Conservation (phyloP, 2,797 vertebrate species). For the Melanotaenia parkinsoni region DNA sequence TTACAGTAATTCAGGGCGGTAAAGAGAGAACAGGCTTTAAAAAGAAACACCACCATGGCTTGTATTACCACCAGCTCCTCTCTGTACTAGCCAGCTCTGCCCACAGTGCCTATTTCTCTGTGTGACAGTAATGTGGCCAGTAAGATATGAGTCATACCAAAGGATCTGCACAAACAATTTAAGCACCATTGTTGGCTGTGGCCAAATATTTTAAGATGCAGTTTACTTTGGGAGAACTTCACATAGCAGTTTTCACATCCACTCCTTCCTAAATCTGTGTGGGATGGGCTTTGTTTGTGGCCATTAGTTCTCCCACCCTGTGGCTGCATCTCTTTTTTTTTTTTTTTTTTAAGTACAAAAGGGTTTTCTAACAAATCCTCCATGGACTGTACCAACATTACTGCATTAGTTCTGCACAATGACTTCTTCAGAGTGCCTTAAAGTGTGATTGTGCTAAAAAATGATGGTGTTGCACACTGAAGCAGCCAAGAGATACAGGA, state of each 20-base stretch:
- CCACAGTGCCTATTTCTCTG: slow-evolving; percentile 55
- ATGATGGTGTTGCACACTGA: slow-evolving; percentile 13
- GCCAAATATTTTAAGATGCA: slow-evolving; percentile 45
- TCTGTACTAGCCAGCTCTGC: slow-evolving; percentile 57
- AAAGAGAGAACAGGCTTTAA: slow-evolving; percentile 70
- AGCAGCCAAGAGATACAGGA: slow-evolving; percentile 36
- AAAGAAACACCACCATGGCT: slow-evolving; percentile 64
- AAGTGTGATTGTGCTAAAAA: slow-evolving; percentile 35
- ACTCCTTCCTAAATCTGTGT: slow-evolving; percentile 44
- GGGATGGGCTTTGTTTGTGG: slow-evolving; percentile 41
- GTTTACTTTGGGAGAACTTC: slow-evolving; percentile 35
- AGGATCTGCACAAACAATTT: slow-evolving; percentile 21
- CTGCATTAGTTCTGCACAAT: slow-evolving; percentile 34
- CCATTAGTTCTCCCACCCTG: slow-evolving; percentile 48
- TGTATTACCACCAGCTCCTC: slow-evolving; percentile 64
- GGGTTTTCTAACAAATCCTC: slow-evolving; percentile 50
- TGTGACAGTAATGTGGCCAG: slow-evolving; percentile 52
- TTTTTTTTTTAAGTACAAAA: slow-evolving; percentile 51
- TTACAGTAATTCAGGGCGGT: slow-evolving; percentile 73
- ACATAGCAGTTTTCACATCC: slow-evolving; percentile 35
- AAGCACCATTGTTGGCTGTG: slow-evolving; percentile 32
- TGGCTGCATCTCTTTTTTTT: slow-evolving; percentile 49
- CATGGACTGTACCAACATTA: slow-evolving; percentile 33
- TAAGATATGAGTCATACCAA: slow-evolving; percentile 58
- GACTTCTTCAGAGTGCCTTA: slow-evolving; percentile 7